These are phyloP conservation scores for Limnephilus lunatus DNA, from an alignment of 2,888 invertebrate species.

Conservation along the genomic window DNA sequence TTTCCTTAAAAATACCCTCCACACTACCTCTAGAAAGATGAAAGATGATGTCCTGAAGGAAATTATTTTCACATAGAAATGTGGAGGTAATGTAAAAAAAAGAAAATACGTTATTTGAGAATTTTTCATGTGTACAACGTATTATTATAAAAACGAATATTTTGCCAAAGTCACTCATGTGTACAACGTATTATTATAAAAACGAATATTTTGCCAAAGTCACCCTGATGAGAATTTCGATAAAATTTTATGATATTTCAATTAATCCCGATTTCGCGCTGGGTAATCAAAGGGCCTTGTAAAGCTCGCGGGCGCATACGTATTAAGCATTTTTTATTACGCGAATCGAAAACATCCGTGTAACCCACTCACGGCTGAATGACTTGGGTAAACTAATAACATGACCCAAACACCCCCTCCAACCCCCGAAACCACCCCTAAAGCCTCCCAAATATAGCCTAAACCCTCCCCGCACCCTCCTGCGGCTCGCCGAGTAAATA, in stretches of 20 bases:
- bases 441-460: not conserved
- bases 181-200: not conserved
- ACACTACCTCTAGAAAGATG: too few relatives aligned
- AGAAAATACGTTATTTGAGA: too few relatives aligned
- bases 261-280: not conserved
- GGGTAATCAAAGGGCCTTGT: constrained; percentile 31
- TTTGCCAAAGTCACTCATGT: not conserved
- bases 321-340: constrained; percentile 35
- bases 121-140: not conserved
- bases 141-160: not conserved
- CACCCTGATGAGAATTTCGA: not conserved
- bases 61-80: too few relatives aligned
- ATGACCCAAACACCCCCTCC: not conserved
- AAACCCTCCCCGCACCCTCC: not conserved
- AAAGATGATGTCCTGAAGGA: too few relatives aligned
- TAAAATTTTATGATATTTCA: constrained; percentile 8
- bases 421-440: not conserved
- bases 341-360: constrained; percentile 10
- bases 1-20: too few relatives aligned
- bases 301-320: not conserved
- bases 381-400: constrained; percentile 29
- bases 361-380: constrained; percentile 37
- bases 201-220: not conserved
- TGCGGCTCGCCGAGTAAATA: not conserved
- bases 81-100: too few relatives aligned